Percentiles rank a stretch among this genome's conserved stretches.
Evolutionary conservation across 2,888 invertebrate genomes (phyloP).

Genomic region (Sussaba pulchella): DNA sequence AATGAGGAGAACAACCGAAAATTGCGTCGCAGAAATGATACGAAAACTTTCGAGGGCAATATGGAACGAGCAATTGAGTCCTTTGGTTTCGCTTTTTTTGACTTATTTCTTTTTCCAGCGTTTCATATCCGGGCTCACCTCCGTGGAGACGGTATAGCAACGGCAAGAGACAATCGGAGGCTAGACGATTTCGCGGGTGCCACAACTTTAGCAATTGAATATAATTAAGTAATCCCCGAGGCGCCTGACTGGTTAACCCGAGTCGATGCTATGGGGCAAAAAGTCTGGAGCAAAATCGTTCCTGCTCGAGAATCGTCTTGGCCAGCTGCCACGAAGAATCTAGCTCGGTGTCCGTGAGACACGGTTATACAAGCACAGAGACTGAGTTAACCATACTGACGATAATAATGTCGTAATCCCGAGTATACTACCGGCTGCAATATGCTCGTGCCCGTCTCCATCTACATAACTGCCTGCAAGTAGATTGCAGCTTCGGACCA

Average conservation of each 20-base stretch:
- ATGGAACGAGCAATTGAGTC: conserved; percentile 40
- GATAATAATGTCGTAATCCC: conserved; percentile 80
- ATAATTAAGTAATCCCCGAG: conserved; percentile 80
- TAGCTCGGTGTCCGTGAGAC: conserved; percentile 50
- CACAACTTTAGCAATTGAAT: conserved; percentile 83
- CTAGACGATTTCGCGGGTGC: conserved; percentile 49
- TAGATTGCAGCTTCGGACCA: conserved; percentile 74
- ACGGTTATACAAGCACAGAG: conserved; percentile 29
- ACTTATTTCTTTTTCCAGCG: conserved; percentile 34
- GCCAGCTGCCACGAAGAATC: conserved; percentile 81
- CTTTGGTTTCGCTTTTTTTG: conserved; percentile 10
- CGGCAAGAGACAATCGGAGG: conserved; percentile 26
- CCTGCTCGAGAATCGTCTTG: conserved; percentile 70
- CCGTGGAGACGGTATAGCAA: conserved; percentile 47
- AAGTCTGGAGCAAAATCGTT: conserved; percentile 52
- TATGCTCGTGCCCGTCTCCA: conserved; percentile 79
- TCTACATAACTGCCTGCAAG: conserved; percentile 81
- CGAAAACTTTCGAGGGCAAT: conserved; percentile 36
- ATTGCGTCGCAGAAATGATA: conserved; percentile 31
- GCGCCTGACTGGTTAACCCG: conserved; percentile 72
- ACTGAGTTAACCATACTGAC: conserved; percentile 67
- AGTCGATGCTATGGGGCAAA: conserved; percentile 65
- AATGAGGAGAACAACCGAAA: conserved; percentile 27
- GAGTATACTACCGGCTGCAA: conserved; percentile 78
- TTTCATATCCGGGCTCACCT: conserved; percentile 59